Conservation (phyloP, 2,113 vertebrate species). For the Pygathrix nemaeus region DNA sequence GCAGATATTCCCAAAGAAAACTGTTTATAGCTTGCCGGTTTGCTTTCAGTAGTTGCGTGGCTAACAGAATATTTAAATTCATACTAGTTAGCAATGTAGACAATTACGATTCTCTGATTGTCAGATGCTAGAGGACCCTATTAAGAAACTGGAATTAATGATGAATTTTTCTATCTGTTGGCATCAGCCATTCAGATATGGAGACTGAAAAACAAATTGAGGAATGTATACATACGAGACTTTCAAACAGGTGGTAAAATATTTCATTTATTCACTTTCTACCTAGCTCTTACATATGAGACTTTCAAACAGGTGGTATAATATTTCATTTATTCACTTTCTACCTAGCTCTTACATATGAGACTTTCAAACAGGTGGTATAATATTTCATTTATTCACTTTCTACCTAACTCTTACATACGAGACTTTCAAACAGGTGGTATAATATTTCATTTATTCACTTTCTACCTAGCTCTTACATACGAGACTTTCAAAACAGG, state of each 20-base stretch:
- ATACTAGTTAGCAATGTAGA: neutral
- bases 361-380: too few relatives aligned
- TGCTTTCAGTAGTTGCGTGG: neutral
- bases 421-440: too few relatives aligned
- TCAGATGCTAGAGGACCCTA: neutral
- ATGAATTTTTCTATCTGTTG: neutral
- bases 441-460: neutral
- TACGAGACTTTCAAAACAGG: too few relatives aligned
- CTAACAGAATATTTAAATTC: neutral
- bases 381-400: neutral
- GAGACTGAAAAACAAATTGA: neutral
- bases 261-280: neutral
- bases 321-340: neutral
- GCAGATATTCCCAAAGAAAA: neutral
- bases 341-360: neutral
- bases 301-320: neutral
- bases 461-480: neutral
- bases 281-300: neutral
- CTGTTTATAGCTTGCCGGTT: neutral
- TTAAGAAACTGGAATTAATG: neutral
- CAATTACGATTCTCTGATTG: neutral
- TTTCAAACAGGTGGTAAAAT: neutral
- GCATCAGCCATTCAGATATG: neutral
- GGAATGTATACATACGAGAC: too few relatives aligned
- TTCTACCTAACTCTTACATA: neutral